phyloP scores from a whole-genome alignment of 2,797 vertebrate genomes.

The Lycodopsis pacificus region DNA sequence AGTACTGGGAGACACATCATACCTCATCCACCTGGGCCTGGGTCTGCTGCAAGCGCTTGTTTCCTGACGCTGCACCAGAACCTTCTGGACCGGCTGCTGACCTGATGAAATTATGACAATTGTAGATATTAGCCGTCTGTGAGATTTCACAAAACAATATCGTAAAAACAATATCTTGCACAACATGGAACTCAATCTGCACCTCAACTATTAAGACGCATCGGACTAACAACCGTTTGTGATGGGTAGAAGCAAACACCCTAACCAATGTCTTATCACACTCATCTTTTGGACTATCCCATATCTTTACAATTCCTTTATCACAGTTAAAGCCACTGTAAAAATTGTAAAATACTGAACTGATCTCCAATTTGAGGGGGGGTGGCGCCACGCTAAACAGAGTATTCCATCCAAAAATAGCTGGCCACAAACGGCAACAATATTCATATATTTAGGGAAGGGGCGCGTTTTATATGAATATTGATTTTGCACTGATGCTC shows the following conservation, averaged over 20 bases:
- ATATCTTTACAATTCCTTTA: not conserved
- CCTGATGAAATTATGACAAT: constrained; percentile 62
- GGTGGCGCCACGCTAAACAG: not conserved
- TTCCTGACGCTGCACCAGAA: constrained; percentile 74
- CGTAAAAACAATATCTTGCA: not conserved
- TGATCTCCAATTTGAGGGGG: not conserved
- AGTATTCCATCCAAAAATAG: not conserved
- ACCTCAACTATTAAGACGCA: not conserved
- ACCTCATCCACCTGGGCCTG: constrained; percentile 94
- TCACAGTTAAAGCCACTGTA: not conserved
- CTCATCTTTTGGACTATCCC: not conserved
- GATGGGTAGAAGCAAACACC: not conserved
- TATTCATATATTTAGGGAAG: not conserved
- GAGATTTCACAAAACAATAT: not conserved
- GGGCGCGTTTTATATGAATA: not conserved
- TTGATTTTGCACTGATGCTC: not conserved
- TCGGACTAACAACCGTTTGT: not conserved
- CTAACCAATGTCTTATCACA: not conserved
- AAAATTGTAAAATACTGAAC: not conserved
- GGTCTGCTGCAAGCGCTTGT: constrained; percentile 90
- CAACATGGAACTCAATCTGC: not conserved
- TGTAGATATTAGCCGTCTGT: not conserved
- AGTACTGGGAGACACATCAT: constrained; percentile 33
- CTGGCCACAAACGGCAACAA: too few species aligned
- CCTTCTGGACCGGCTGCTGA: constrained; percentile 75